These are phyloP conservation scores for Danio kyathit DNA, from an alignment of 2,797 vertebrate genomes.

Conservation along the genomic window DNA sequence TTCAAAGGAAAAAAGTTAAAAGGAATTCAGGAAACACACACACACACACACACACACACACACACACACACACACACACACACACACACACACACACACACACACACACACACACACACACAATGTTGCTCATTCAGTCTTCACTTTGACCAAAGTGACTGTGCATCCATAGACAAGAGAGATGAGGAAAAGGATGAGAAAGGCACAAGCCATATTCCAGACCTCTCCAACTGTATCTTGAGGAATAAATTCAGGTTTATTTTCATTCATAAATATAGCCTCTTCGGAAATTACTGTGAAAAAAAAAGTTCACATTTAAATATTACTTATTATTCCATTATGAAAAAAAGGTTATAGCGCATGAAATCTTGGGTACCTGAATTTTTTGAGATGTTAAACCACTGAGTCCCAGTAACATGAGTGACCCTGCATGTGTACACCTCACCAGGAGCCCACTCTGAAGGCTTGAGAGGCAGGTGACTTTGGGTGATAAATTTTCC, in stretches of 20 bases:
- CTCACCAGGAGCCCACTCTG: constrained; percentile 61
- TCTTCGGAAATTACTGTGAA: constrained; percentile 63
- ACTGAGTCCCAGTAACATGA: constrained; percentile 62
- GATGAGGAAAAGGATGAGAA: constrained; percentile 72
- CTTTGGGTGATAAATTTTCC: constrained; percentile 75
- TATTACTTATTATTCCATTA: not conserved
- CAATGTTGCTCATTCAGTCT: constrained; percentile 28
- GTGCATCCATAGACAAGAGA: constrained; percentile 67
- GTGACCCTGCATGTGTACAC: constrained; percentile 70
- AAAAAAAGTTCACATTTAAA: not conserved
- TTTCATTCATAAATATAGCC: constrained; percentile 66
- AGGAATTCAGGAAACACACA: not conserved
- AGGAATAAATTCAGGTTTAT: constrained; percentile 45
- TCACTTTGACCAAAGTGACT: constrained; percentile 73
- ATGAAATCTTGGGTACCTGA: constrained; percentile 64
- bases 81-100: not conserved
- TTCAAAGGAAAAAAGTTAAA: not conserved
- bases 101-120: not conserved
- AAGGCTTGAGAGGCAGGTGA: constrained; percentile 61
- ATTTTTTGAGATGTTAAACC: constrained; percentile 12
- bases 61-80: not conserved
- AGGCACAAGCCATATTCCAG: constrained; percentile 70
- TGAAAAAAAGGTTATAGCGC: not conserved
- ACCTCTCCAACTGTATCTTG: constrained; percentile 64
- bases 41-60: not conserved